Base-by-base conservation (phyloP, 2,113 vertebrate genomes). In the Brienomyrus brachyistius region DNA sequence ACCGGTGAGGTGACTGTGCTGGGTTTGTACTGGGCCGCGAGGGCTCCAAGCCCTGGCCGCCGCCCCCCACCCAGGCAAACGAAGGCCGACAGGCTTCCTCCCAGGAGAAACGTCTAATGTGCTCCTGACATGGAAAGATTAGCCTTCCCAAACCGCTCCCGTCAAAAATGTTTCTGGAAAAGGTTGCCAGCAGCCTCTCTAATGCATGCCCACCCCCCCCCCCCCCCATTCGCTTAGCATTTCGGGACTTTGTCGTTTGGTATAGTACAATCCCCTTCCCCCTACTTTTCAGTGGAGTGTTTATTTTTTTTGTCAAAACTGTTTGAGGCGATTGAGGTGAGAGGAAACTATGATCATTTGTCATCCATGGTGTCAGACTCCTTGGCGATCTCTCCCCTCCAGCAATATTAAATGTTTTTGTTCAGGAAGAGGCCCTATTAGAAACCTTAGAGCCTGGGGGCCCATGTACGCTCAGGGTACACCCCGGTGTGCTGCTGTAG, bases 261-360 rank as follows among this genome's bases (percentile, higher is more conserved):
- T 89, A 66, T 45, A 89, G 47, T 89, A 66, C 52, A 89, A 85
- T 45, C 43, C 43, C 88, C 47, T 31, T 90, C 77, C 88, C 45
- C 83, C 66, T n/a, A 74, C 51, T 83, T 56, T 88, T 90, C 66
- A 51, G 56, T 51, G 51, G 45, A 66, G 45, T 66, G 74, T 89
- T 90, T 86, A 86, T 90, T 90, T 90, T 85, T 85, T 54, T 90
- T 74, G 87, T 74, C 77, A 43, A 47, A 85, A 86, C 31, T 51
- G 74, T 83, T 51, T 11, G 50, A 87, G 89, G 89, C 23, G 77
- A 85, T 40, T 70, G 35, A n/a, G 47, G 82, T 56, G 21, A 35
- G 88, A 80, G 70, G 51, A 89, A 89, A 89, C 82, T 35, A 35
- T 35, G 84, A 85, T 45, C 54, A 85, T 89, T 89, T 62, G 89